Evolutionary conservation across 2,888 invertebrate species (phyloP).

Genomic region (Timema cristinae): DNA sequence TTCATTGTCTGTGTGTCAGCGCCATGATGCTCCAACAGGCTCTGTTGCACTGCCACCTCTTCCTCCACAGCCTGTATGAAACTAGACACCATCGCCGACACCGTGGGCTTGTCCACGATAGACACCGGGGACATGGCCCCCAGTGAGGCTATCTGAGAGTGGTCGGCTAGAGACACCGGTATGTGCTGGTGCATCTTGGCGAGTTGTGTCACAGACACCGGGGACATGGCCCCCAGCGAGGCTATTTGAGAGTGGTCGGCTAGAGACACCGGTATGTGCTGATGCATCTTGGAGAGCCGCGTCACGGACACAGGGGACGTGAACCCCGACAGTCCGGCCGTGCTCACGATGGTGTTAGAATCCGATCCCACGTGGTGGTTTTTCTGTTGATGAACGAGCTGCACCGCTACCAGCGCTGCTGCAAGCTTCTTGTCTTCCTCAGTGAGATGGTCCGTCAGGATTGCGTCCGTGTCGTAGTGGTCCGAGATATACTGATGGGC

Average conservation of each 20-base stretch:
- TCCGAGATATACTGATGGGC: constrained; percentile 29
- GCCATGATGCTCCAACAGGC: constrained; percentile 20
- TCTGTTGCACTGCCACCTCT: constrained; percentile 29
- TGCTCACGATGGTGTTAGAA: constrained; percentile 28
- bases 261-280: constrained; percentile 24
- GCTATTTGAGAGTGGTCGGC: constrained; percentile 28
- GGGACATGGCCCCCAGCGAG: constrained; percentile 27
- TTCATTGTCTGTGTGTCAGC: constrained; percentile 28
- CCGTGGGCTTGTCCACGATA: constrained; percentile 34
- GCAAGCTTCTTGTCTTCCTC: constrained; percentile 59
- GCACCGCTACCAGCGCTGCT: constrained; percentile 58
- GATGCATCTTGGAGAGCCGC: background rate
- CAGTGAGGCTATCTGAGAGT: constrained; percentile 28
- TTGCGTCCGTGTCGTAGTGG: constrained; percentile 33
- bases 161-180: constrained; percentile 25
- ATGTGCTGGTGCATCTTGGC: constrained; percentile 19
- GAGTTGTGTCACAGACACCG: constrained; percentile 28
- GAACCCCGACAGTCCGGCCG: constrained; percentile 20
- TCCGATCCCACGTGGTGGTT: constrained; percentile 41
- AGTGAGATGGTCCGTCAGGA: constrained; percentile 44
- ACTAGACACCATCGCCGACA: constrained; percentile 37
- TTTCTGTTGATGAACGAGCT: constrained; percentile 57
- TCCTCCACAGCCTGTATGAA: constrained; percentile 39
- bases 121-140: constrained; percentile 30
- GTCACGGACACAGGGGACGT: background rate